Conservation (phyloP, 2,888 invertebrate species). For the Callosobruchus maculatus region DNA sequence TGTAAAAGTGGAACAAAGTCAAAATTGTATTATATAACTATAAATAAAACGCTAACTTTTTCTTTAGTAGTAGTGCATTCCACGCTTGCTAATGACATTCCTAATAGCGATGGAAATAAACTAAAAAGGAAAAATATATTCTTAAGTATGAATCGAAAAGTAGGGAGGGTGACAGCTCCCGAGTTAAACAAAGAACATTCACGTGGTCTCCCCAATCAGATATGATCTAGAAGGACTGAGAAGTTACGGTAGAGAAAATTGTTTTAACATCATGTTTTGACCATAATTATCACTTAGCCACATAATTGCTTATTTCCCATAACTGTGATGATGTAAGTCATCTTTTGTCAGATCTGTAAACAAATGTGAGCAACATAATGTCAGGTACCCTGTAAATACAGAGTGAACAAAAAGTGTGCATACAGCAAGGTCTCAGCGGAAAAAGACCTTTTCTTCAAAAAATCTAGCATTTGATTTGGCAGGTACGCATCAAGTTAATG, state of each 20-base stretch:
- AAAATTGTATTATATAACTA: conserved; percentile 2
- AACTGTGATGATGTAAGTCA: background rate
- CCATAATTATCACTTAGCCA: too few relatives aligned
- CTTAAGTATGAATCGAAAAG: conserved; percentile 30
- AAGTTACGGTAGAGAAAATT: conserved; percentile 22
- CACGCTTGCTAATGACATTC: conserved; percentile 48
- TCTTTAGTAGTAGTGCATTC: conserved; percentile 41
- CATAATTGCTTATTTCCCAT: background rate
- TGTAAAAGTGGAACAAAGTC: background rate
- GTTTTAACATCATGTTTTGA: background rate
- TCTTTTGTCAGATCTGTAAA: too few relatives aligned
- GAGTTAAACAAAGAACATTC: conserved; percentile 20
- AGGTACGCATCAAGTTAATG: too few relatives aligned
- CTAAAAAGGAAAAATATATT: conserved; percentile 17
- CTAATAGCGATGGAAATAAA: conserved; percentile 45
- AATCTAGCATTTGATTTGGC: too few relatives aligned
- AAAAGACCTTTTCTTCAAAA: too few relatives aligned
- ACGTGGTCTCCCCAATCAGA: conserved; percentile 42
- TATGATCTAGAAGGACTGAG: conserved; percentile 38
- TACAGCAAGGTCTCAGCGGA: too few relatives aligned
- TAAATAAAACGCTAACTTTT: conserved; percentile 19
- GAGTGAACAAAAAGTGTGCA: too few relatives aligned
- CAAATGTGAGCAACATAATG: too few relatives aligned
- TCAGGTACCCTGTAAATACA: too few relatives aligned
- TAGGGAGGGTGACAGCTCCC: conserved; percentile 32